These are phyloP conservation scores for Pterocles orientalis DNA, from an alignment of 2,113 vertebrate species.

Conservation along the genomic window DNA sequence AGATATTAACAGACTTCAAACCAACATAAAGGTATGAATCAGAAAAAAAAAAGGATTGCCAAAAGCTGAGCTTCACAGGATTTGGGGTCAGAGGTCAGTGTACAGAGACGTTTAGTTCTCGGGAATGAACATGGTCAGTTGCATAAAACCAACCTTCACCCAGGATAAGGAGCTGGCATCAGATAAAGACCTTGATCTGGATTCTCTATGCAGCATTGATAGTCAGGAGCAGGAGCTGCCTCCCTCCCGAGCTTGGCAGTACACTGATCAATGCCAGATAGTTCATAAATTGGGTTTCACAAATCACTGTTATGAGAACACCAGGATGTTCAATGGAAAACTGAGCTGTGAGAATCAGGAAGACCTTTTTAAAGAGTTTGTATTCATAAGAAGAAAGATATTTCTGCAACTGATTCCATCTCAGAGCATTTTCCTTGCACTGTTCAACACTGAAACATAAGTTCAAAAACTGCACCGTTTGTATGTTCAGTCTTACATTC, in stretches of 20 bases:
- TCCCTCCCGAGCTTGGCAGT: not conserved
- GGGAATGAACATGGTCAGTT: not conserved
- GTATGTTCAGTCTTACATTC: not conserved
- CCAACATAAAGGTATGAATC: not conserved
- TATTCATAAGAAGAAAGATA: not conserved
- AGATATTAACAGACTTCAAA: not conserved
- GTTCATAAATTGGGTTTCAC: not conserved
- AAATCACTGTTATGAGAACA: not conserved
- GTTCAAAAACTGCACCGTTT: not conserved
- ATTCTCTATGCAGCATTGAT: not conserved
- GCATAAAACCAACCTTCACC: not conserved
- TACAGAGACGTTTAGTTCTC: not conserved
- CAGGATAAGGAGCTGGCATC: not conserved
- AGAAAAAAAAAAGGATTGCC: not conserved
- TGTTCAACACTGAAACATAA: not conserved
- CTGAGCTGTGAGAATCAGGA: not conserved
- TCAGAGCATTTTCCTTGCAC: not conserved
- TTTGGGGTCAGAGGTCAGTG: fast-evolving
- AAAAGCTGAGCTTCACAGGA: not conserved
- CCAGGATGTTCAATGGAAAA: not conserved
- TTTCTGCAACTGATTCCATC: not conserved
- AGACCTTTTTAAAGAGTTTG: not conserved
- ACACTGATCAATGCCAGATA: not conserved
- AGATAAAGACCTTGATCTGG: not conserved
- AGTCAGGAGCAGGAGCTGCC: not conserved